Base-by-base conservation (phyloP, 2,888 invertebrate genomes). In the Dicranocentrus wangi region DNA sequence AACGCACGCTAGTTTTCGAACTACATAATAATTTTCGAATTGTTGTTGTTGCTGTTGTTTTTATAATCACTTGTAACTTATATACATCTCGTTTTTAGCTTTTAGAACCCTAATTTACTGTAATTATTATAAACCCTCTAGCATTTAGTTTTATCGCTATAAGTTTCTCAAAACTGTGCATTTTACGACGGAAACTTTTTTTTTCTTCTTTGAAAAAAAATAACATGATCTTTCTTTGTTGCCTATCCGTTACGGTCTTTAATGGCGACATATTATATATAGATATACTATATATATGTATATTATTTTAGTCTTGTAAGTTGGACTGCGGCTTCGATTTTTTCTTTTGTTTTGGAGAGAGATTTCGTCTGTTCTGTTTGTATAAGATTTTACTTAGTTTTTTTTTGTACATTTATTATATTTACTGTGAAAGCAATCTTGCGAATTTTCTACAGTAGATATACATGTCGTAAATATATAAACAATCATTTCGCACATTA, bases 281-380 rank as follows among this genome's bases (percentile, higher is more conserved):
- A 39, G 47, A 32, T 25, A 55, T 27, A 13, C 3, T 70, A n/a
- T 15, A 55, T 2, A 60, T 17, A 17, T 23, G 17, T 32, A 39
- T 21, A 27, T 5, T 32, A 61, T 61, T 39, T 23, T 1, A 27
- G 51, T 73, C 63, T 73, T 73, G 63, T 19, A 63, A 66, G 66
- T 39, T 17, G 42, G 27, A 75, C 23, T n/a, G 43, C 72, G 51
- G 39, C 23, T 28, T 32, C 17, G 8, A 47, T 71, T 23, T 15
- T 66, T 66, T 25, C 39, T 61, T 47, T 42, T 25, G 10, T 77
- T 63, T 53, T 71, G 78, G 78, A 78, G 78, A 71, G 78, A 78
- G 78, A 78, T 78, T 78, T 71, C 70, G 78, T 78, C 78, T 78
- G 78, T 78, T 78, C 78, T 78, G 78, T 78, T 78, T 78, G 61